Evolutionary conservation across 1,140 invertebrate genomes (phyloP).

Genomic region (Gerris buenoi): DNA sequence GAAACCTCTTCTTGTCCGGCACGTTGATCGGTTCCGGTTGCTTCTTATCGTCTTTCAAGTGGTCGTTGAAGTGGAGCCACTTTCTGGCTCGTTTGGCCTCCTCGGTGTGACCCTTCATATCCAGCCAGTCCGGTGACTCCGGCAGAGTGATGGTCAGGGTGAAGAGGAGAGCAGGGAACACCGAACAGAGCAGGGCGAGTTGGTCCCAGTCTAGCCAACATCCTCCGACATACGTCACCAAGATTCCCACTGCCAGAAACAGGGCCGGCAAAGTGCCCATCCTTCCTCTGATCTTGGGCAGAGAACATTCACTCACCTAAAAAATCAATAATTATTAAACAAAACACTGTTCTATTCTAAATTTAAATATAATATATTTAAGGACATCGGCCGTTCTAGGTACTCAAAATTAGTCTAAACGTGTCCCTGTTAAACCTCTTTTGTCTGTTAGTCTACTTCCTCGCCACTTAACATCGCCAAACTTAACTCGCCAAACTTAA

Average conservation of each 20-base stretch:
- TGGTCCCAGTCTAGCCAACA: constrained; percentile 40
- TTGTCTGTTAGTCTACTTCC: too few species aligned
- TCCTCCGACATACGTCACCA: constrained; percentile 41
- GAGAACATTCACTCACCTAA: constrained; percentile 45
- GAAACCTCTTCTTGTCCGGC: constrained; percentile 4
- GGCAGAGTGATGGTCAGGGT: constrained; percentile 36
- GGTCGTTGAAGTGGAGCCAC: constrained; percentile 28
- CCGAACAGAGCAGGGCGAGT: constrained; percentile 34
- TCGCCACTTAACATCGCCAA: too few species aligned
- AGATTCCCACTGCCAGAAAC: constrained; percentile 44
- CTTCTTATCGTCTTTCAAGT: constrained; percentile 9
- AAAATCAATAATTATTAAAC: too few species aligned
- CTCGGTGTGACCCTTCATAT: constrained; percentile 31
- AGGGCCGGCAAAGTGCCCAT: constrained; percentile 45
- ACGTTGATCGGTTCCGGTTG: background rate
- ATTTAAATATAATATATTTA: too few species aligned
- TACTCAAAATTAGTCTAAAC: too few species aligned
- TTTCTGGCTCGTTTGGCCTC: constrained; percentile 32
- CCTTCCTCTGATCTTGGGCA: constrained; percentile 42
- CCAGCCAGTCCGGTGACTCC: constrained; percentile 41
- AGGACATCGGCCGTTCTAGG: too few species aligned
- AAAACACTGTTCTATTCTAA: too few species aligned
- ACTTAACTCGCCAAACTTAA: too few species aligned
- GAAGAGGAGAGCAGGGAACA: constrained; percentile 31
- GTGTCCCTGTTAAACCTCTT: too few species aligned